Evolutionary conservation across 2,888 invertebrate species (phyloP), one percentile per base, ranked within the genome.

Genomic region (Drosophila mimica): DNA sequence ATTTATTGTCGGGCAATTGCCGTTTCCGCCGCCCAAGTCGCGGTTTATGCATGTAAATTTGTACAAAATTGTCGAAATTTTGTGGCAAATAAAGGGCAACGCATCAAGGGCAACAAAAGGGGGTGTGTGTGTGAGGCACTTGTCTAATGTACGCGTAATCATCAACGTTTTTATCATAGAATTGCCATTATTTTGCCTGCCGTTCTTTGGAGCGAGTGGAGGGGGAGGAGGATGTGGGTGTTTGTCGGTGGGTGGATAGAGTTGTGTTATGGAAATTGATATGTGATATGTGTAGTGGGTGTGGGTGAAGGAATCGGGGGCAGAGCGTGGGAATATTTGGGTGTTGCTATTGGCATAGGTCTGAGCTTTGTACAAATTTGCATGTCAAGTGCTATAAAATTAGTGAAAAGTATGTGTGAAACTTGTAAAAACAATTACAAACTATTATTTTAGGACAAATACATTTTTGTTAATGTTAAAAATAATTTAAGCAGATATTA

Each of bases 31-130:
- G 70, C 76, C 69, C 70, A 73, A 73, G 76, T 66, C 78, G 87
- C 90, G 83, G 82, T 77, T 90, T 90, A 89, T 89, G 83, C 79
- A 79, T 85, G 83, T 83, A 89, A 90, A 92, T 89, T 92, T 88
- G 83, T 88, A 80, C 81, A 83, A 92, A 91, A 90, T 88, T 89
- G 85, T 82, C 83, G 87, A 87, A 87, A 83, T 89, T 91, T 89
- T 89, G 91, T 83, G 92, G 91, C 82, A 87, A 82, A 91, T 91
- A 89, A 88, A 89, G 61, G 56, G 38, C 31, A 75, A 59, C 62
- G 54, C 38, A 48, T 62, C 59, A 71, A 64, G 34, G 63, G 49
- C 34, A 28, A 4, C n/a, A 48, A 61, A 51, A 54, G 53, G 31
- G 40, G 36, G 28, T 11, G 36, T 25, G n/a, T 64, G 34, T 52